phyloP scores from a whole-genome alignment of 2,888 invertebrate species.

The Balanococcus diminutus region DNA sequence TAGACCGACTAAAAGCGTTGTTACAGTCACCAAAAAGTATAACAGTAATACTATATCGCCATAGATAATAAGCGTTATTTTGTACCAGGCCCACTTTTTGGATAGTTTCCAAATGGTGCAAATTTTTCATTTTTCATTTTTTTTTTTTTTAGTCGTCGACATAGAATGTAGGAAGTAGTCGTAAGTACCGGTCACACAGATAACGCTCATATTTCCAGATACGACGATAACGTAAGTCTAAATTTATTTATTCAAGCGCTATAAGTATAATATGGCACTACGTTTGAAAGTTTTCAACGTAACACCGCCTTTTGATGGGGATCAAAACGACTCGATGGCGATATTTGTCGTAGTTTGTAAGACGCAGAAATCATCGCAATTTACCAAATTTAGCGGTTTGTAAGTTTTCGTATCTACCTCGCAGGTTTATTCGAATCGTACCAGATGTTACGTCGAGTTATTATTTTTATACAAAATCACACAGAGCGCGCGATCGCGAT shows the following conservation, averaged over 20 bases:
- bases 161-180: too few species aligned
- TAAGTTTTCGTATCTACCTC: not conserved
- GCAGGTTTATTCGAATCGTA: not conserved
- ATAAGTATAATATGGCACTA: not conserved
- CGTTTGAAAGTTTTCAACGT: not conserved
- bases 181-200: not conserved
- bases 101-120: slow-evolving; percentile 10
- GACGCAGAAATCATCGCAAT: not conserved
- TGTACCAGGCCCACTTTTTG: not conserved
- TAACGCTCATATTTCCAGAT: not conserved
- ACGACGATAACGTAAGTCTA: not conserved
- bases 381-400: not conserved
- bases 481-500: not conserved
- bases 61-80: slow-evolving; percentile 10
- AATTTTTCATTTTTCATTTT: slow-evolving; percentile 24
- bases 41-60: not conserved
- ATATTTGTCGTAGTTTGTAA: not conserved
- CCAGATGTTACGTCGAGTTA: not conserved
- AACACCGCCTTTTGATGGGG: not conserved
- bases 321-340: not conserved
- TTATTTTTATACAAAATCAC: not conserved
- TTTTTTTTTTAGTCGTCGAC: not conserved
- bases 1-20: slow-evolving; percentile 6
- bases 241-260: not conserved
- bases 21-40: slow-evolving; percentile 22